phyloP scores from a whole-genome alignment of 2,797 vertebrate genomes.

The Dryobates pubescens region DNA sequence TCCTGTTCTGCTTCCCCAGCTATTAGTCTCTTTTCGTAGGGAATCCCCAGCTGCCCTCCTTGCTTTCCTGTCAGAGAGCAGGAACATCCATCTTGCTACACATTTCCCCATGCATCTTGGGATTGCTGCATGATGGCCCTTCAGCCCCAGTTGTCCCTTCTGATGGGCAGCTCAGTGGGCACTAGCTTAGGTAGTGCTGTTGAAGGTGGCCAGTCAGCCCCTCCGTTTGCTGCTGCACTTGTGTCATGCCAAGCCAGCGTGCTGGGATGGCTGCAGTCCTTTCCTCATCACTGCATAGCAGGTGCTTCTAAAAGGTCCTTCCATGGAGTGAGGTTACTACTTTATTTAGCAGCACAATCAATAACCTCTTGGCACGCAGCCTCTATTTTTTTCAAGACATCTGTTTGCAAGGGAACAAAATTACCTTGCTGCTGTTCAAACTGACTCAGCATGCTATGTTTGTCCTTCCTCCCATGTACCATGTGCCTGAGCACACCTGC shows the following conservation, averaged over 20 bases:
- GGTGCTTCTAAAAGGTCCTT: background rate
- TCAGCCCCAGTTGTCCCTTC: background rate
- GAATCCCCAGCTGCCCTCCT: background rate
- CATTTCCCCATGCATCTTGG: background rate
- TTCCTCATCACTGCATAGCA: background rate
- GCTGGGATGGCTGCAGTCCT: background rate
- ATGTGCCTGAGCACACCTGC: background rate
- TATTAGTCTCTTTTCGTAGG: background rate
- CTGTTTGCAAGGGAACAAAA: background rate
- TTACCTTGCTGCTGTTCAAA: background rate
- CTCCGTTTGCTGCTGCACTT: background rate
- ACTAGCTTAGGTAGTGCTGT: background rate
- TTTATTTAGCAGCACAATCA: background rate
- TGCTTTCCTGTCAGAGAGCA: background rate
- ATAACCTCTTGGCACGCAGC: background rate
- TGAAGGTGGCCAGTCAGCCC: background rate
- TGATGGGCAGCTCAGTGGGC: background rate
- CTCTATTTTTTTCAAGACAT: background rate
- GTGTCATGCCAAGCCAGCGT: fast-evolving
- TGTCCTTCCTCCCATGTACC: background rate
- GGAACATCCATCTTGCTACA: background rate
- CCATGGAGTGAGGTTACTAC: background rate
- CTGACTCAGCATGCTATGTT: background rate
- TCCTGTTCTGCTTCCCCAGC: fast-evolving
- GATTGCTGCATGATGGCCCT: background rate